These are phyloP conservation scores for Tetheella fluctuosa DNA, from an alignment of 2,888 invertebrate species.

Conservation along the genomic window DNA sequence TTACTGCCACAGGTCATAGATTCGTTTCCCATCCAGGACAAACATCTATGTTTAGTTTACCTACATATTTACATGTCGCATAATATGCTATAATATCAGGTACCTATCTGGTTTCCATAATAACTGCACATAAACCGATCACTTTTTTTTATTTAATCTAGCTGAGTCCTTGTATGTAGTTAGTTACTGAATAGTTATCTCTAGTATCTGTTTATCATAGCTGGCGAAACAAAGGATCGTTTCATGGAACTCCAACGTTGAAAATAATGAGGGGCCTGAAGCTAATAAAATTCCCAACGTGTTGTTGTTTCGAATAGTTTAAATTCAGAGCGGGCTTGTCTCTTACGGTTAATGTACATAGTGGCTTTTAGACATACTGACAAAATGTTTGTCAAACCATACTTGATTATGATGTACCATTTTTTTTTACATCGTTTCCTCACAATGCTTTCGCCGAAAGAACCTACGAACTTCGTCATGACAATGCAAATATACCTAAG, in stretches of 20 bases:
- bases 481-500: too few species aligned
- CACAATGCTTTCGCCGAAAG: too few species aligned
- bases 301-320: constrained; percentile 45
- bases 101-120: too few species aligned
- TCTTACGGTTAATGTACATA: constrained; percentile 17
- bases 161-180: not conserved
- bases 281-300: constrained; percentile 43
- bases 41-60: too few species aligned
- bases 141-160: too few species aligned
- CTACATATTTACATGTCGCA: too few species aligned
- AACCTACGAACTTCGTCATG: too few species aligned
- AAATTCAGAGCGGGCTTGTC: constrained; percentile 30
- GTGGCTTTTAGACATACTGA: not conserved
- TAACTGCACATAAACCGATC: too few species aligned
- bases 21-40: too few species aligned
- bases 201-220: constrained; percentile 11
- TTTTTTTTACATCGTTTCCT: too few species aligned
- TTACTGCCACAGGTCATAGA: too few species aligned
- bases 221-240: constrained; percentile 24
- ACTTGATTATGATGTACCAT: not conserved
- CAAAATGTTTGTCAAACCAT: not conserved
- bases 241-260: constrained; percentile 26
- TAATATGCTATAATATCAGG: too few species aligned
- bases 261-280: constrained; percentile 33
- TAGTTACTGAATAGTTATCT: not conserved